Evolutionary conservation across 2,888 invertebrate genomes (phyloP).

Genomic region (Lithophane socia): DNA sequence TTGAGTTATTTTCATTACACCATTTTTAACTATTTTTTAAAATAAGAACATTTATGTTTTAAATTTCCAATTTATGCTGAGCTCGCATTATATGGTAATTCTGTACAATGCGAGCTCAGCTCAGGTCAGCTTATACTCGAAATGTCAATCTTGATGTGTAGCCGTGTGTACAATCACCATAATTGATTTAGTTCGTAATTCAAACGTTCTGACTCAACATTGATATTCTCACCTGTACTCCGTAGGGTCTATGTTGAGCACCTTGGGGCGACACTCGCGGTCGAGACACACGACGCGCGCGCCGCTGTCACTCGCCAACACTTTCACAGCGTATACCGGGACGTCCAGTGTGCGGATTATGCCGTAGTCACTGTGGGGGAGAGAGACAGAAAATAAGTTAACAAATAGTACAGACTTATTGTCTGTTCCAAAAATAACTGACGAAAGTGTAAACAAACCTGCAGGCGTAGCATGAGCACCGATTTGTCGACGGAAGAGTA

Average conservation of each 20-base stretch:
- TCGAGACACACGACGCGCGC: constrained; percentile 96
- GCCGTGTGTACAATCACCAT: too few species aligned
- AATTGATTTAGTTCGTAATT: too few species aligned
- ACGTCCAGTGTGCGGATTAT: constrained; percentile 99
- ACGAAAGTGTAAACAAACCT: too few species aligned
- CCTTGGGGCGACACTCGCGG: constrained; percentile 96
- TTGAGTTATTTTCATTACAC: not conserved
- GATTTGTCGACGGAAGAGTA: too few species aligned
- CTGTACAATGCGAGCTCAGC: too few species aligned
- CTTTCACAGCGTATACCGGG: constrained; percentile 98
- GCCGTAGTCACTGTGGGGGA: constrained; percentile 95
- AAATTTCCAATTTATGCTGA: too few species aligned
- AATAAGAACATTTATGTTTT: too few species aligned
- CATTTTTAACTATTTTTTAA: not conserved
- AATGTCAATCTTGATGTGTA: too few species aligned
- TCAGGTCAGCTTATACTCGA: too few species aligned
- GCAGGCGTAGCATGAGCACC: too few species aligned
- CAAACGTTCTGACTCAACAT: not conserved
- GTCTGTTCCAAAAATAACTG: too few species aligned
- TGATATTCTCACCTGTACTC: constrained; percentile 93
- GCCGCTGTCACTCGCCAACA: constrained; percentile 94
- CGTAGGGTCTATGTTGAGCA: constrained; percentile 98
- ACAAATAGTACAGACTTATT: not conserved
- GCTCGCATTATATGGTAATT: too few species aligned
- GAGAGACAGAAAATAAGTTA: not conserved